phyloP scores from a whole-genome alignment of 2,113 vertebrate species.

The Willisornis vidua region DNA sequence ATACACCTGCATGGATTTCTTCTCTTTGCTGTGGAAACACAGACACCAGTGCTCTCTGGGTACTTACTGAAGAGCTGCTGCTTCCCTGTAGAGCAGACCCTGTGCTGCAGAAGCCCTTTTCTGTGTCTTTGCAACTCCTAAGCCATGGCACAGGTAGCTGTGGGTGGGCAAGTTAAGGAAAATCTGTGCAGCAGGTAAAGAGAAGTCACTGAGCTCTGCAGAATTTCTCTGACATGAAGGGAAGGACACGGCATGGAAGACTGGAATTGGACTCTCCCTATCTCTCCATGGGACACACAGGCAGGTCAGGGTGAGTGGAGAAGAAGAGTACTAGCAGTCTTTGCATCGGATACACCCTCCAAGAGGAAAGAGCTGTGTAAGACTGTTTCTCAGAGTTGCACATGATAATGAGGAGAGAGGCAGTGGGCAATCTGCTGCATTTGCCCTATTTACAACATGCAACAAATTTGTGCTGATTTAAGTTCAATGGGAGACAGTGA shows the following conservation, averaged over 20 bases:
- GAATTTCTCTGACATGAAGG: background rate
- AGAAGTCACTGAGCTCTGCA: background rate
- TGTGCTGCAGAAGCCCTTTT: background rate
- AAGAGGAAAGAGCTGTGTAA: background rate
- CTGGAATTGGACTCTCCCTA: background rate
- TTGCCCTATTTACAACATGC: background rate
- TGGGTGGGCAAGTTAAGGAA: background rate
- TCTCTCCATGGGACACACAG: fast-evolving
- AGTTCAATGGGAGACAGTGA: background rate
- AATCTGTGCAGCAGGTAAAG: fast-evolving
- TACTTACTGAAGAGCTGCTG: background rate
- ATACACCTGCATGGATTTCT: background rate
- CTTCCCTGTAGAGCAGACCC: background rate
- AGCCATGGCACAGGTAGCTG: background rate
- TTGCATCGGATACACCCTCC: background rate
- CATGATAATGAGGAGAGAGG: background rate
- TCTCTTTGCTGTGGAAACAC: background rate
- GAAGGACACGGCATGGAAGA: fast-evolving
- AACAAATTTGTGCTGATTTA: background rate
- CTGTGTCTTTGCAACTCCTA: background rate
- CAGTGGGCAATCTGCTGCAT: background rate
- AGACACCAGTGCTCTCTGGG: background rate
- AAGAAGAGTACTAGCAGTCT: background rate
- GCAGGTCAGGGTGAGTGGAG: background rate
- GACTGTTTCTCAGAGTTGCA: background rate